phyloP scores from a whole-genome alignment of 2,797 vertebrate species.

The Tinamus major region DNA sequence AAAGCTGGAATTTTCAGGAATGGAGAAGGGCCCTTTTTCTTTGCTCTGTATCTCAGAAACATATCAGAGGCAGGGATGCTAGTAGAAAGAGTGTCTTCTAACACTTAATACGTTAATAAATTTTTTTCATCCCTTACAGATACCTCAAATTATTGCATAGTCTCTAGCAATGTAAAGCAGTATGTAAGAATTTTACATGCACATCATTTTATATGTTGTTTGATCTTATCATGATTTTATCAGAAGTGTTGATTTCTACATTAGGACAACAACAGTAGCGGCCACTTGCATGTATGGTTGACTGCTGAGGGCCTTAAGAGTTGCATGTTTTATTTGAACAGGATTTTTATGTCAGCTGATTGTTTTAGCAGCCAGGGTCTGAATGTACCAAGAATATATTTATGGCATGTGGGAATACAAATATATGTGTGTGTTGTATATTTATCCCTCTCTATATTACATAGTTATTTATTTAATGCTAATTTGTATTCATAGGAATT shows the following conservation, averaged over 20 bases:
- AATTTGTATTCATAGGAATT: slow-evolving; percentile 6
- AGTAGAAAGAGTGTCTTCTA: background rate
- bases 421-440: background rate
- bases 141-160: background rate
- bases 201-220: background rate
- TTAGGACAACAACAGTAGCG: background rate
- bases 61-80: background rate
- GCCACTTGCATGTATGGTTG: background rate
- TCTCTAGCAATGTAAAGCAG: background rate
- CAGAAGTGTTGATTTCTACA: background rate
- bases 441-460: background rate
- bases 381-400: background rate
- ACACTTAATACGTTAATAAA: background rate
- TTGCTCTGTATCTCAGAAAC: background rate
- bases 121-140: background rate
- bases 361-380: background rate
- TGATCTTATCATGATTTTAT: background rate
- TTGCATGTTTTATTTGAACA: background rate
- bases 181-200: background rate
- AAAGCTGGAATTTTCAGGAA: background rate
- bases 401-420: background rate
- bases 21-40: background rate
- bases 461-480: background rate
- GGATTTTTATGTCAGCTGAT: background rate
- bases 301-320: background rate